These are phyloP conservation scores for Sparus aurata DNA, from an alignment of 2,797 vertebrate species.

Conservation along the genomic window DNA sequence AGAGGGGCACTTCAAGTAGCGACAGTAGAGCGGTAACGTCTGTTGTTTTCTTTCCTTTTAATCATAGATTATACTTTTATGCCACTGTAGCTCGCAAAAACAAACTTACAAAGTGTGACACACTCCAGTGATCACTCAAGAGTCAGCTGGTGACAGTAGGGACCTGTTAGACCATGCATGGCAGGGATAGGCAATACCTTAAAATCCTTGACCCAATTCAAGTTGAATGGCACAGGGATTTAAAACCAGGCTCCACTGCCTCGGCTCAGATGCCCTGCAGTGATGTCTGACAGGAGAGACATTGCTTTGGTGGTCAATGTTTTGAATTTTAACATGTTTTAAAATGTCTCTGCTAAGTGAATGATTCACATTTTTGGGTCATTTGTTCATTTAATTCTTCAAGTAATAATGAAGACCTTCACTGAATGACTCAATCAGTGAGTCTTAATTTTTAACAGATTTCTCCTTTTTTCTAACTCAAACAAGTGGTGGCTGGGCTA, in stretches of 20 bases:
- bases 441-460: slow-evolving; percentile 13
- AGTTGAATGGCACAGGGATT: not conserved
- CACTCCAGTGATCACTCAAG: not conserved
- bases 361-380: not conserved
- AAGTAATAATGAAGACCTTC: not conserved
- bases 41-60: too few species aligned
- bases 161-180: too few species aligned
- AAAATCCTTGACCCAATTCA: not conserved
- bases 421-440: not conserved
- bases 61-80: too few species aligned
- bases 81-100: too few species aligned
- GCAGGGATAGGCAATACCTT: not conserved
- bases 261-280: not conserved
- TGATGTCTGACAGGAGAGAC: not conserved
- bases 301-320: not conserved
- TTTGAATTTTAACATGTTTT: slow-evolving; percentile 10
- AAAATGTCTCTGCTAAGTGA: slow-evolving; percentile 1
- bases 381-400: slow-evolving; percentile 3
- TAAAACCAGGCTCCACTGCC: not conserved
- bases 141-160: not conserved
- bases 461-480: slow-evolving; percentile 22
- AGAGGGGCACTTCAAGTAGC: too few species aligned
- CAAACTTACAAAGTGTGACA: too few species aligned
- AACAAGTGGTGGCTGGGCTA: slow-evolving; percentile 3
- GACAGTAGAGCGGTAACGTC: too few species aligned